Percentiles rank a stretch among this genome's conserved stretches.
These are phyloP conservation scores for Drosophila borborema DNA, from an alignment of 2,888 invertebrate genomes.

Conservation along the genomic window DNA sequence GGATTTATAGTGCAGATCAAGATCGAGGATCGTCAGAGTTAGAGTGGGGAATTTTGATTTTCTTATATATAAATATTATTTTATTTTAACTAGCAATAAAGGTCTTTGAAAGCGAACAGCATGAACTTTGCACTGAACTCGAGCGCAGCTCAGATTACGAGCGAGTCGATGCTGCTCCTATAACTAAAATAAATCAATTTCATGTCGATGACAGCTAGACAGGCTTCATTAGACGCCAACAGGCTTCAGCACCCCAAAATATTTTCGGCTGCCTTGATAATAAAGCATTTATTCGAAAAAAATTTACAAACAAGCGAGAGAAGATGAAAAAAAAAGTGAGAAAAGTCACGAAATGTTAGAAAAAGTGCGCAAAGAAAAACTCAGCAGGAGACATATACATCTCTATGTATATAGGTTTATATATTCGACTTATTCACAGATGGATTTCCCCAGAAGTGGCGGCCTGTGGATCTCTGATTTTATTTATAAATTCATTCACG, in stretches of 20 bases:
- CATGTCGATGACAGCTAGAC: constrained; percentile 35
- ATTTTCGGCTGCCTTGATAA: constrained; percentile 34
- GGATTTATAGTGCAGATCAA: constrained; percentile 64
- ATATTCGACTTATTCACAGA: constrained; percentile 74
- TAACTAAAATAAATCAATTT: constrained; percentile 50
- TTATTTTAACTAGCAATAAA: constrained; percentile 34
- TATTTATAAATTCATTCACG: constrained; percentile 79
- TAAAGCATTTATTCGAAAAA: constrained; percentile 66
- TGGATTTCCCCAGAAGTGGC: constrained; percentile 77
- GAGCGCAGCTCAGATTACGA: constrained; percentile 20
- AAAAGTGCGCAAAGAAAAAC: constrained; percentile 63
- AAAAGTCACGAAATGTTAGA: constrained; percentile 34
- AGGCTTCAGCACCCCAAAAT: constrained; percentile 52
- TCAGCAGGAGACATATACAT: constrained; percentile 73
- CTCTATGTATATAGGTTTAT: neutral
- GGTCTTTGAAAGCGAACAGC: constrained; percentile 54
- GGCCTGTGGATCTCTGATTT: constrained; percentile 60
- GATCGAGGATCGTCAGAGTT: constrained; percentile 67
- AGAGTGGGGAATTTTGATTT: neutral
- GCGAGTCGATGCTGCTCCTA: neutral
- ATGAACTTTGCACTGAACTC: neutral
- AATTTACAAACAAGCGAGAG: constrained; percentile 55
- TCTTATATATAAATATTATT: no score
- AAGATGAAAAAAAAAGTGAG: constrained; percentile 4
- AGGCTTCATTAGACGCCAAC: constrained; percentile 58